Evolutionary conservation across 2,888 invertebrate species (phyloP).

Genomic region (Ctena decussata): DNA sequence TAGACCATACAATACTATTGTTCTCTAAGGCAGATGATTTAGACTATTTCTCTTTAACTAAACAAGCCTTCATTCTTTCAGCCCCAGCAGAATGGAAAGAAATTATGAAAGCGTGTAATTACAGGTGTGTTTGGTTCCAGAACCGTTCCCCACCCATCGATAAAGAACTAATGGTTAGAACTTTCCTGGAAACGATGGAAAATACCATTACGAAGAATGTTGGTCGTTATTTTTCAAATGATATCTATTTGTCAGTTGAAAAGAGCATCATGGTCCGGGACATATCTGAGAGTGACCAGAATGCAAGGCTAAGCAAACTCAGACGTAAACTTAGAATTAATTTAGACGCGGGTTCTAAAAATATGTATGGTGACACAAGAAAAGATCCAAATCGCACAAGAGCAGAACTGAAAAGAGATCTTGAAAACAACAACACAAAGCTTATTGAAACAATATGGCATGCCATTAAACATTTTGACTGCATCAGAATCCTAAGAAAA

Average conservation of each 20-base stretch:
- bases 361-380: slow-evolving; percentile 55
- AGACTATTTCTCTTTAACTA: slow-evolving; percentile 65
- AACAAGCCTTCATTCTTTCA: slow-evolving; percentile 64
- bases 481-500: slow-evolving; percentile 49
- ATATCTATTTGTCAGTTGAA: slow-evolving; percentile 59
- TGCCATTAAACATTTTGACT: slow-evolving; percentile 60
- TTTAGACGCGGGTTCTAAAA: slow-evolving; percentile 55
- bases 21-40: slow-evolving; percentile 66
- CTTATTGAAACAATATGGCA: slow-evolving; percentile 63
- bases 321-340: slow-evolving; percentile 57
- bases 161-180: slow-evolving; percentile 65
- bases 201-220: slow-evolving; percentile 53
- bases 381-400: slow-evolving; percentile 53
- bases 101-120: slow-evolving; percentile 65
- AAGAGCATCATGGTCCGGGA: slow-evolving; percentile 58
- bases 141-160: slow-evolving; percentile 59
- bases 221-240: slow-evolving; percentile 62
- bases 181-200: slow-evolving; percentile 66
- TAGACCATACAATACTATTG: slow-evolving; percentile 55
- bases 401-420: slow-evolving; percentile 50
- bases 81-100: slow-evolving; percentile 63
- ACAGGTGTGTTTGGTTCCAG: slow-evolving; percentile 65
- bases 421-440: slow-evolving; percentile 56
- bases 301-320: slow-evolving; percentile 45
- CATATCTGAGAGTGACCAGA: slow-evolving; percentile 51